Evolutionary conservation across 2,888 invertebrate species (phyloP).

Genomic region (Andrena hattorfiana): DNA sequence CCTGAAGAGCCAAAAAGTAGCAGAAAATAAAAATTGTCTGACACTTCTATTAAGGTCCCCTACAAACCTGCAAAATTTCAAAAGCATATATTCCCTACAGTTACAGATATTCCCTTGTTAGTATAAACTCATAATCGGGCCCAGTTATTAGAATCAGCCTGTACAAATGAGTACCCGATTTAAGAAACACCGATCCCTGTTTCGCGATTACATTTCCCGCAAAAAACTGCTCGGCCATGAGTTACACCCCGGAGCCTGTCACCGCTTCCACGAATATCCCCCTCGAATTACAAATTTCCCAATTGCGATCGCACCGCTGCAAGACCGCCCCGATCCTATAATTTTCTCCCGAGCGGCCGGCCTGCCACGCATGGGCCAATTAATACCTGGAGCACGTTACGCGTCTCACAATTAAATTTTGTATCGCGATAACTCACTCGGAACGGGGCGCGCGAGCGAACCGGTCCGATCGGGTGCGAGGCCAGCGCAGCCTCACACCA

Average conservation of each 20-base stretch:
- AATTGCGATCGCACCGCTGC: neutral
- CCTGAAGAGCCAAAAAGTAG: too few species aligned
- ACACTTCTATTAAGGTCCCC: too few species aligned
- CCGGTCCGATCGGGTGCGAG: conserved; percentile 26
- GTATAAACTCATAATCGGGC: too few species aligned
- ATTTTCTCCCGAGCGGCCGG: neutral
- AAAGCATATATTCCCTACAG: too few species aligned
- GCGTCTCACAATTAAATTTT: conserved; percentile 29
- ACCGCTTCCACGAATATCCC: neutral
- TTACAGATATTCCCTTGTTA: too few species aligned
- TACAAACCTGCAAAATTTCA: too few species aligned
- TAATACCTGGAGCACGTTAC: conserved; percentile 29
- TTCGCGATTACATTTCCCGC: neutral
- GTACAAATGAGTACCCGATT: too few species aligned
- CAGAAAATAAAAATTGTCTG: too few species aligned
- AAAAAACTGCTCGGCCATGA: neutral
- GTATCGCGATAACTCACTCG: conserved; percentile 16
- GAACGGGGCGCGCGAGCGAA: conserved; percentile 7
- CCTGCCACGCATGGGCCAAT: conserved; percentile 1
- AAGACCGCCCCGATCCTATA: neutral
- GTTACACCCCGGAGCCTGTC: neutral
- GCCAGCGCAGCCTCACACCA: neutral
- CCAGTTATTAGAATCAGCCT: too few species aligned
- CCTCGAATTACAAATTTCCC: neutral
- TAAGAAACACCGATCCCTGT: neutral